These are phyloP conservation scores for Chionodraco myersi DNA, from an alignment of 2,113 vertebrate genomes.

Conservation along the genomic window DNA sequence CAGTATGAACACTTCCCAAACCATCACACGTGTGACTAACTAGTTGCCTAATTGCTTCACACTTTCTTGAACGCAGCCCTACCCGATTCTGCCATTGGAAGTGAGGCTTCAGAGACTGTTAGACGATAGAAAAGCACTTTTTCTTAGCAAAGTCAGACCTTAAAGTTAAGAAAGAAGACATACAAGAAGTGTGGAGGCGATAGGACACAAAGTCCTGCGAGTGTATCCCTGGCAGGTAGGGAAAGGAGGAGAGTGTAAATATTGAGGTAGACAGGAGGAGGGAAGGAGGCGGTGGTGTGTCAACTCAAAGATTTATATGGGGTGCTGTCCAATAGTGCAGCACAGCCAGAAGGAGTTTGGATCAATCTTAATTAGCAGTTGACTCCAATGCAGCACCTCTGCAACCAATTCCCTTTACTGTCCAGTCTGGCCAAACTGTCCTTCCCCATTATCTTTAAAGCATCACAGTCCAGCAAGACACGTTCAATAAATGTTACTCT, in stretches of 20 bases:
- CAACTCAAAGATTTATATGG: constrained; percentile 63
- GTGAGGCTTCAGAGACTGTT: not conserved
- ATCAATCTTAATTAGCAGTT: constrained; percentile 71
- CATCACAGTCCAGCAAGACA: constrained; percentile 10
- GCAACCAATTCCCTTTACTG: constrained; percentile 29
- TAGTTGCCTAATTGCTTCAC: not conserved
- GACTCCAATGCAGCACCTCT: constrained; percentile 39
- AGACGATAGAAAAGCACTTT: not conserved
- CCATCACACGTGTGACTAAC: not conserved
- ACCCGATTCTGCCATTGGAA: not conserved
- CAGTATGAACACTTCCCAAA: not conserved
- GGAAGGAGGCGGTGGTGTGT: constrained; percentile 31
- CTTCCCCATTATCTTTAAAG: constrained; percentile 35
- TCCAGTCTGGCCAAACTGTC: constrained; percentile 19
- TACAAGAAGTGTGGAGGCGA: not conserved
- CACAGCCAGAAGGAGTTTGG: constrained; percentile 31
- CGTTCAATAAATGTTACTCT: constrained; percentile 26
- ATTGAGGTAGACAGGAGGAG: not conserved
- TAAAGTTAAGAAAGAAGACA: not conserved
- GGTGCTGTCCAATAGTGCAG: constrained; percentile 39
- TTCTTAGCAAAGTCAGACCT: not conserved
- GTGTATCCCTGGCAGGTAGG: not conserved
- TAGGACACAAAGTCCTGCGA: not conserved
- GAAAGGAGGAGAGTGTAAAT: not conserved
- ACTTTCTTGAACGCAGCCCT: not conserved